Percentiles rank a stretch among this genome's conserved stretches.
phyloP scores from a whole-genome alignment of 2,888 invertebrate species.

The Oxycera nigricornis region DNA sequence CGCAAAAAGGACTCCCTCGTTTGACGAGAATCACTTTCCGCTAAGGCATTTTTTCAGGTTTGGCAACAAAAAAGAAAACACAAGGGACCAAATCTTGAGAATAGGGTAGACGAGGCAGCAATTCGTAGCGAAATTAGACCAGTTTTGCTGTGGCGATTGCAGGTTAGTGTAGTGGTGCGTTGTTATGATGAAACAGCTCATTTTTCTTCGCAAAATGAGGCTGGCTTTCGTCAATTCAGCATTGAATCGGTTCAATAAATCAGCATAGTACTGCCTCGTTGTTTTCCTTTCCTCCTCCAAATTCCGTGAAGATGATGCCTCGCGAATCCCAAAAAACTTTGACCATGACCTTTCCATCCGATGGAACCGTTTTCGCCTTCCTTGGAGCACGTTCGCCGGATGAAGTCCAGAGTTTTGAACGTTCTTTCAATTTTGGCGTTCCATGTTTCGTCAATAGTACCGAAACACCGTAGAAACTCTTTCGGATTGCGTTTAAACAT shows the following conservation, averaged over 20 bases:
- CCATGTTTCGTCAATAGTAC: background rate
- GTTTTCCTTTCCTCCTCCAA: background rate
- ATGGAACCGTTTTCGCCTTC: constrained; percentile 18
- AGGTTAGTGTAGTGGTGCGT: background rate
- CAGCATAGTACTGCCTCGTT: background rate
- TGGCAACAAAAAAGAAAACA: too few relatives aligned
- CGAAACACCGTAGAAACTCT: background rate
- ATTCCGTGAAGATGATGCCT: background rate
- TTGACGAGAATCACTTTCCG: too few relatives aligned
- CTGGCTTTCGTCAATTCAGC: background rate
- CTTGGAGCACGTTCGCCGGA: constrained; percentile 2
- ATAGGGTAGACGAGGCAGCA: background rate
- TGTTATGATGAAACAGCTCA: too few relatives aligned
- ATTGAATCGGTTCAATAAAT: background rate
- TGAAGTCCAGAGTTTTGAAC: background rate
- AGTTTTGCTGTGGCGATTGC: background rate
- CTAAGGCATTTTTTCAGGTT: too few relatives aligned
- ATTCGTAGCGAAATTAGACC: background rate
- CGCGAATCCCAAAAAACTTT: background rate
- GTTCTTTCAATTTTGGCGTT: background rate
- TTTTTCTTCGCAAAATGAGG: background rate
- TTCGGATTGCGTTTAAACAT: background rate
- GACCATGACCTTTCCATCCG: background rate
- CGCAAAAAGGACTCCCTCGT: too few relatives aligned
- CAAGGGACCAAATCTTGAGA: background rate